Base-by-base conservation (phyloP, 2,888 invertebrate genomes). In the Machimus rusticus region DNA sequence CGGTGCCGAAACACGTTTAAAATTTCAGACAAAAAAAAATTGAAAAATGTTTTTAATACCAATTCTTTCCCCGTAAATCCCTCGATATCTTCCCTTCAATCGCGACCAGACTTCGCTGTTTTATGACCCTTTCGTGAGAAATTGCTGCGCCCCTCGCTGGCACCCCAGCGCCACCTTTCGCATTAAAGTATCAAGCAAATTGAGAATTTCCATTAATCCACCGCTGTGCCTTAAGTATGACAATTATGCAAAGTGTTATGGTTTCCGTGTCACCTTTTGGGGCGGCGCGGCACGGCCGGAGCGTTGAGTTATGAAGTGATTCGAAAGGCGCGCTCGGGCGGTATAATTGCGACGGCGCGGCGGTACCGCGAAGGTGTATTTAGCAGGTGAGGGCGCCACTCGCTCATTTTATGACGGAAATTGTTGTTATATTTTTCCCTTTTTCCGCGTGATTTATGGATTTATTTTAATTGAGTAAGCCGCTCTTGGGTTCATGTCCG, bases 231-330 rank as follows among this genome's bases (percentile, higher is more conserved):
- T 43, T 39, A 78, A 78, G 37, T 39, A 78, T 43, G 43, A 78
- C 43, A 39, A 39, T 78, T 78, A 78, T 78, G 78, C 78, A 78
- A 43, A 78, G 78, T 78, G 78, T 78, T 78, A 78, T 78, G 39
- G 78, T 43, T 78, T 78, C 43, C 78, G 78, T 78, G 78, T 78
- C 78, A 78, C 78, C 78, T 78, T 43, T 39, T 43, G 39, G 78
- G 66, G 28, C 51, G 66, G 66, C 28, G 23, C 28, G 23, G 28
- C 66, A 14, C 66, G 19, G 0, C 23, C 23, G 66, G 9, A 51
- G 16, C 46, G 46, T 4, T 66, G 28, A 66, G 66, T 66, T 66
- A 66, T 66, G 66, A 66, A 66, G 66, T 66, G 66, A 28, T 66
- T 66, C 66, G 66, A 19, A 28, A 66, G 9, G 66, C 12, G 66